Evolutionary conservation across 2,888 invertebrate species (phyloP).

Genomic region (Pristionchus maxplancki): DNA sequence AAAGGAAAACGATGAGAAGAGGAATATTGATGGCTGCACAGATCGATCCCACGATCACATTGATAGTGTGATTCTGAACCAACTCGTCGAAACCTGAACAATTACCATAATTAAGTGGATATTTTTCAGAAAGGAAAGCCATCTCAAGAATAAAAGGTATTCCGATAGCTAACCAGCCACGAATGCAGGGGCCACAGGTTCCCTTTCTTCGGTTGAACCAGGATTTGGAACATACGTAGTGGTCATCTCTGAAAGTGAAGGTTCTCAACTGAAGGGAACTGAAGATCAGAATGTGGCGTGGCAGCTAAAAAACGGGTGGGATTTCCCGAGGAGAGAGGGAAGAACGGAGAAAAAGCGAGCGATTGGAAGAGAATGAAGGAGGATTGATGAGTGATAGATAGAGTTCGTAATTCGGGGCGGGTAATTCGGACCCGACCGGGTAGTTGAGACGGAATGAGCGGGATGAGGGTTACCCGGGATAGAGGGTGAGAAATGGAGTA

Average conservation of each 20-base stretch:
- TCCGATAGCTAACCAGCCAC: neutral
- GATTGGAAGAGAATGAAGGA: constrained; percentile 4
- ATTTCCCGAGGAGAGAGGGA: neutral
- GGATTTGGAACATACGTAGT: neutral
- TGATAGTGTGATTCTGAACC: constrained; percentile 48
- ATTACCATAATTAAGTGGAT: neutral
- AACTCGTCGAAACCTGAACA: constrained; percentile 46
- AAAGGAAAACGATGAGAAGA: constrained; percentile 37
- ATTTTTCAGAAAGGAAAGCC: too few relatives aligned
- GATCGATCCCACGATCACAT: constrained; percentile 44
- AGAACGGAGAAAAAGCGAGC: neutral
- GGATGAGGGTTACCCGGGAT: too few relatives aligned
- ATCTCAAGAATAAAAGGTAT: neutral
- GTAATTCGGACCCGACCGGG: too few relatives aligned
- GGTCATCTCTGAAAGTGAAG: neutral
- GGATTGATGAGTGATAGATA: constrained; percentile 2
- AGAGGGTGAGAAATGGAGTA: too few relatives aligned
- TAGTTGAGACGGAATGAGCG: too few relatives aligned
- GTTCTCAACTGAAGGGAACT: neutral
- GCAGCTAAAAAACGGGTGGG: neutral
- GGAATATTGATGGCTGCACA: constrained; percentile 49
- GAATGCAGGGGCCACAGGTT: neutral
- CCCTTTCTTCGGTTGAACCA: neutral
- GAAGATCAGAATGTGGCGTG: neutral
- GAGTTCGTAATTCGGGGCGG: too few relatives aligned